These are phyloP conservation scores for Chloroceryle aenea DNA, from an alignment of 2,113 vertebrate genomes.

Conservation along the genomic window DNA sequence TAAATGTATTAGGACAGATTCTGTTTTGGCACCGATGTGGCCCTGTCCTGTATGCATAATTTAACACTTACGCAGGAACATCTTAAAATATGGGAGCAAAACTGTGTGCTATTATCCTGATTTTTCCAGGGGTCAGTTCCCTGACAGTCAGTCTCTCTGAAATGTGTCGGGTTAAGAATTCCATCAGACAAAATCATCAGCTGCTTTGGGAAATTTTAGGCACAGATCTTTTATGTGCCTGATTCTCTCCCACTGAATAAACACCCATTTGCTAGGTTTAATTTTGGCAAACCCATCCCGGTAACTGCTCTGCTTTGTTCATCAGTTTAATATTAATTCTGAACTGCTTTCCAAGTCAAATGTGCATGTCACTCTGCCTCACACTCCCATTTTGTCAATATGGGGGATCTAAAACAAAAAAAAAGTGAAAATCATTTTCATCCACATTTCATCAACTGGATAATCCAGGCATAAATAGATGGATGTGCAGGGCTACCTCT, in stretches of 20 bases:
- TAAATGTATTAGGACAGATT: not conserved
- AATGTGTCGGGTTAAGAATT: not conserved
- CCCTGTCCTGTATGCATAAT: not conserved
- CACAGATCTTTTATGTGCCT: not conserved
- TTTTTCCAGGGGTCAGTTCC: not conserved
- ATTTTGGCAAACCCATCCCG: not conserved
- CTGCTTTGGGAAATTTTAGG: not conserved
- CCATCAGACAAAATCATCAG: not conserved
- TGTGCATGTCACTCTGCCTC: not conserved
- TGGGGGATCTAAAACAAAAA: not conserved
- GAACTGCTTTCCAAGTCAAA: not conserved
- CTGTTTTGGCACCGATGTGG: not conserved
- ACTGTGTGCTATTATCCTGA: not conserved
- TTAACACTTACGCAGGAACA: not conserved
- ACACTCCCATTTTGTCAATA: not conserved
- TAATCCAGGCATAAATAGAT: not conserved
- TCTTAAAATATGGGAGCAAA: not conserved
- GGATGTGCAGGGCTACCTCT: not conserved
- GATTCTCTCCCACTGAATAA: not conserved
- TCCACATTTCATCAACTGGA: accelerated
- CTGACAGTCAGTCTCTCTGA: not conserved
- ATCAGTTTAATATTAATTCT: not conserved
- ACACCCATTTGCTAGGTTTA: not conserved
- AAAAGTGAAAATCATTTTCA: not conserved
- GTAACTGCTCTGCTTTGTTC: not conserved